Percentiles rank a stretch among this genome's conserved stretches.
Conservation (phyloP, 2,113 vertebrate genomes). For the Saccopteryx bilineata region DNA sequence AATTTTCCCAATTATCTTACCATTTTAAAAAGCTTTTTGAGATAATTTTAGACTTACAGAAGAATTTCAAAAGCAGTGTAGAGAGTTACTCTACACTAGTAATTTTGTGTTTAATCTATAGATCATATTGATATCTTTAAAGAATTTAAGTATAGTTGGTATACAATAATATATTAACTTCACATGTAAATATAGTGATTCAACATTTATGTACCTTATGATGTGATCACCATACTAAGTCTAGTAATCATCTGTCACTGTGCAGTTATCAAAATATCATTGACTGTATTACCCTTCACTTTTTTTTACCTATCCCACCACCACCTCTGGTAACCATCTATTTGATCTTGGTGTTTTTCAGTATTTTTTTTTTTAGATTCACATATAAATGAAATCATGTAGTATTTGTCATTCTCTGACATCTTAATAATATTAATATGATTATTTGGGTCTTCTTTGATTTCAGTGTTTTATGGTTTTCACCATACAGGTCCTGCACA, state of each 20-base stretch:
- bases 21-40: constrained; percentile 8
- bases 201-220: neutral
- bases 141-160: neutral
- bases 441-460: neutral
- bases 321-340: neutral
- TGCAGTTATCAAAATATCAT: neutral
- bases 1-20: neutral
- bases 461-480: constrained; percentile 13
- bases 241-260: neutral
- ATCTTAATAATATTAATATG: neutral
- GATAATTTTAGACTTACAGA: constrained; percentile 4
- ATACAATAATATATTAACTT: neutral
- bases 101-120: neutral
- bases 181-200: neutral
- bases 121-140: neutral
- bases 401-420: neutral
- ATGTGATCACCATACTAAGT: neutral
- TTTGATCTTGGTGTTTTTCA: neutral
- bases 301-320: neutral
- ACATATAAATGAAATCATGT: neutral
- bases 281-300: neutral
- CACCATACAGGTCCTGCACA: neutral
- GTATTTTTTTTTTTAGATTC: neutral
- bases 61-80: constrained; percentile 20
- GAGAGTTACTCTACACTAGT: neutral